Evolutionary conservation across 2,113 vertebrate species (phyloP).

Genomic region (Urocynchramus pylzowi): DNA sequence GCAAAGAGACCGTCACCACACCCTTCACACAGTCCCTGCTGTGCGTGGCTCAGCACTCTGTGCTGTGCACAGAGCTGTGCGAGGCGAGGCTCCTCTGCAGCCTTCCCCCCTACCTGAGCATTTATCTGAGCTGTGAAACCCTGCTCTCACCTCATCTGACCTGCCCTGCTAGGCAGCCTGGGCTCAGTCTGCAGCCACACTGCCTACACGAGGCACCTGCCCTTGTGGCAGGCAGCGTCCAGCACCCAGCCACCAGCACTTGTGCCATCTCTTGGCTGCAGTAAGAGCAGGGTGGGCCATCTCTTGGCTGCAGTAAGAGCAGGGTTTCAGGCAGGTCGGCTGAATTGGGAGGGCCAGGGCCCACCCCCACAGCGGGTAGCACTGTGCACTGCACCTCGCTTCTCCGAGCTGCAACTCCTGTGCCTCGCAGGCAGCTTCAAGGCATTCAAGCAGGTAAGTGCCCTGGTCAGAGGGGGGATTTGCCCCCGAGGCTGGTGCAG

Average conservation of each 20-base stretch:
- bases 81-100: background rate
- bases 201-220: background rate
- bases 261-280: background rate
- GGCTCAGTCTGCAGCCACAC: background rate
- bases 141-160: background rate
- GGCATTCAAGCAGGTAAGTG: background rate
- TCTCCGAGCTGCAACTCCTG: background rate
- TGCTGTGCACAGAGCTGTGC: accelerated
- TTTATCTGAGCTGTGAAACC: background rate
- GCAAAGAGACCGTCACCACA: accelerated
- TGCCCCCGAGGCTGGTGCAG: background rate
- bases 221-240: background rate
- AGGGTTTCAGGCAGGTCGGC: accelerated
- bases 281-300: background rate
- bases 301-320: background rate
- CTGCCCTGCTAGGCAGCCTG: background rate
- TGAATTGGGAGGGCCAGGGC: background rate
- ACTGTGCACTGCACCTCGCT: accelerated
- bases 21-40: accelerated
- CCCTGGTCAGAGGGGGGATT: background rate
- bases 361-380: background rate
- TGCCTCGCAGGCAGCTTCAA: background rate
- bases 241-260: background rate
- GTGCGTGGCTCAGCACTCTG: background rate
- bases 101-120: accelerated